Percentiles rank a stretch among this genome's conserved stretches.
These are phyloP conservation scores for Aphelinus atriplicis DNA, from an alignment of 1,140 invertebrate species.

Conservation along the genomic window DNA sequence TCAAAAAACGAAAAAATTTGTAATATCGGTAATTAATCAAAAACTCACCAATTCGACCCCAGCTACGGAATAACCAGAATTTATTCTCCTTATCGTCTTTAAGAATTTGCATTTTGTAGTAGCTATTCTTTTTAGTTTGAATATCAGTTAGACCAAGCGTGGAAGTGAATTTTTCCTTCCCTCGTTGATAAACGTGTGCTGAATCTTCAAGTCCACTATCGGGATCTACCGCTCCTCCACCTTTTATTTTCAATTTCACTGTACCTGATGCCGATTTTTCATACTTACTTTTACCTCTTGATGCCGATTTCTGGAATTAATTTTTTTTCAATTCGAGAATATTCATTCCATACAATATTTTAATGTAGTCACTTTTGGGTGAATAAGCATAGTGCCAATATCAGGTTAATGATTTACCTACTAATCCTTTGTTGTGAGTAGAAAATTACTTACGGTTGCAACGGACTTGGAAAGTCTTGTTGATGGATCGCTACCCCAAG, in stretches of 20 bases:
- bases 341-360: no score
- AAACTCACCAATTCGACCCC: conserved; percentile 84
- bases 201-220: conserved; percentile 82
- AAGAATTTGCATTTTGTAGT: conserved; percentile 93
- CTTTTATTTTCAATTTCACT: conserved; percentile 85
- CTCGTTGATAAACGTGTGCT: conserved; percentile 81
- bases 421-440: background rate
- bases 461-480: conserved; percentile 63
- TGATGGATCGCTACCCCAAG: conserved; percentile 82
- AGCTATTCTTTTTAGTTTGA: conserved; percentile 89
- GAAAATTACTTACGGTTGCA: conserved; percentile 26
- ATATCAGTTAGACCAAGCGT: conserved; percentile 89
- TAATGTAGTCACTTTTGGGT: no score
- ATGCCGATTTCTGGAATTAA: conserved; percentile 42
- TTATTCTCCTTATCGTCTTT: conserved; percentile 76
- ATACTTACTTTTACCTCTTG: conserved; percentile 74
- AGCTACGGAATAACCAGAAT: conserved; percentile 88
- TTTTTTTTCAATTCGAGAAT: background rate
- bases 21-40: background rate
- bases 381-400: no score
- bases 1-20: no score
- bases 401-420: no score
- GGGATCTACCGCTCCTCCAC: conserved; percentile 89
- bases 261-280: conserved; percentile 73
- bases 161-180: conserved; percentile 76